Conservation (phyloP, 2,888 invertebrate species). For the Operophtera brumata region DNA sequence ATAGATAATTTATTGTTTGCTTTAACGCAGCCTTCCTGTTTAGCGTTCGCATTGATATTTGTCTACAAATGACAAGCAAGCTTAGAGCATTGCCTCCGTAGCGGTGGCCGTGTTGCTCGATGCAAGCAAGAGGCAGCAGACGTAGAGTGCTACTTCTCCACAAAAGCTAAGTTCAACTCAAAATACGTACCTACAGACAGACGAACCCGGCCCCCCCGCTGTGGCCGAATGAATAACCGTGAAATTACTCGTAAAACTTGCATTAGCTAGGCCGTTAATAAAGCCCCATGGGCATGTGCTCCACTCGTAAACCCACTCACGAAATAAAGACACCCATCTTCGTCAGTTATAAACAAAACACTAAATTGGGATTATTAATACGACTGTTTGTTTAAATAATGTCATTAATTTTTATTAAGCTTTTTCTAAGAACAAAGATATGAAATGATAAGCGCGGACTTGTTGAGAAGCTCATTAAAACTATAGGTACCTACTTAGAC, state of each 20-base stretch:
- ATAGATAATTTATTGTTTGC: too few species aligned
- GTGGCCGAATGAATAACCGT: slow-evolving; percentile 69
- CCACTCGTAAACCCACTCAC: slow-evolving; percentile 61
- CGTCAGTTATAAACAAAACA: slow-evolving; percentile 53
- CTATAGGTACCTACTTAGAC: too few species aligned
- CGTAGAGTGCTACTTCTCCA: too few species aligned
- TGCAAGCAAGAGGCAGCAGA: too few species aligned
- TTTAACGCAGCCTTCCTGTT: too few species aligned
- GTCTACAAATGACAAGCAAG: too few species aligned
- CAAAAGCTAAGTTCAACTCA: too few species aligned
- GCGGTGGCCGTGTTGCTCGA: too few species aligned
- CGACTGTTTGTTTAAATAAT: slow-evolving; percentile 49
- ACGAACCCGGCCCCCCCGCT: slow-evolving; percentile 51
- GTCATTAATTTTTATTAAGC: slow-evolving; percentile 30
- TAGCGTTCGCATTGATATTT: too few species aligned
- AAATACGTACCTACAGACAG: slow-evolving; percentile 22
- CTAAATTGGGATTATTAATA: slow-evolving; percentile 66
- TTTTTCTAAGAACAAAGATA: not conserved
- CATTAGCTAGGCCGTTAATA: slow-evolving; percentile 69
- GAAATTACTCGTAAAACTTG: slow-evolving; percentile 77
- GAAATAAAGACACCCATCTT: slow-evolving; percentile 52
- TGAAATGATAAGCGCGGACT: too few species aligned
- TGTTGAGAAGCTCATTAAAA: too few species aligned
- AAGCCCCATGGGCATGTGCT: slow-evolving; percentile 63
- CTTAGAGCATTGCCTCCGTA: too few species aligned